phyloP scores from a whole-genome alignment of 2,113 vertebrate species.

The Taurulus bubalis region DNA sequence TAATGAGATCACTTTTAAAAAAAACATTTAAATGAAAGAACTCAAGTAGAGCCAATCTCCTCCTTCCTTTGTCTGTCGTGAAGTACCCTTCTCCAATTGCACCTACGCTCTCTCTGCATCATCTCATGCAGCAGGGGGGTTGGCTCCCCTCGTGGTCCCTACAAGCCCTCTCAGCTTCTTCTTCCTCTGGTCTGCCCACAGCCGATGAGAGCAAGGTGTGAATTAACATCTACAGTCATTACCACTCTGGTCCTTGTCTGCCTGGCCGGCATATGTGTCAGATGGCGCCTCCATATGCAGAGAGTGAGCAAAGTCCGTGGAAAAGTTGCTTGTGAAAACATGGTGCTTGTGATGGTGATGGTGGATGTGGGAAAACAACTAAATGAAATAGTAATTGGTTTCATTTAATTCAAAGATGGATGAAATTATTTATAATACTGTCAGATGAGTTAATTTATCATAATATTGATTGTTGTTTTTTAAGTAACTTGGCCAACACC shows the following conservation, averaged over 20 bases:
- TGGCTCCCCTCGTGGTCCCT: not conserved
- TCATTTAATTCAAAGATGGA: not conserved
- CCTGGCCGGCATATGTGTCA: conserved; percentile 52
- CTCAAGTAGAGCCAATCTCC: not conserved
- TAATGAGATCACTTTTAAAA: conserved; percentile 21
- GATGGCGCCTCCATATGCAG: conserved; percentile 30
- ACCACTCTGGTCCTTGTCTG: conserved; percentile 1
- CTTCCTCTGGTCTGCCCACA: conserved; percentile 34
- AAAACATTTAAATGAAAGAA: not conserved
- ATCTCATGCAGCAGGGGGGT: not conserved
- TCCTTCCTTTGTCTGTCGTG: conserved; percentile 4
- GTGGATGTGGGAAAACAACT: not conserved
- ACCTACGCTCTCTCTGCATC: conserved; percentile 20
- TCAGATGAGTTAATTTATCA: too few relatives aligned
- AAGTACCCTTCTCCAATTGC: conserved; percentile 17
- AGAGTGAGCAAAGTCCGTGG: not conserved
- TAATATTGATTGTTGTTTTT: not conserved
- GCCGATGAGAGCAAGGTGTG: conserved; percentile 30
- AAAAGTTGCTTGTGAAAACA: not conserved
- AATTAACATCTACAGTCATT: conserved; percentile 42
- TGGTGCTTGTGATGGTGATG: not conserved
- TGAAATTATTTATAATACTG: too few relatives aligned
- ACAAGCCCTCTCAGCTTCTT: not conserved
- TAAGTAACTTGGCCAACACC: not conserved
- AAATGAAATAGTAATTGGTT: not conserved